Conservation (phyloP, 2,113 vertebrate genomes). For the Silurus asotus region DNA sequence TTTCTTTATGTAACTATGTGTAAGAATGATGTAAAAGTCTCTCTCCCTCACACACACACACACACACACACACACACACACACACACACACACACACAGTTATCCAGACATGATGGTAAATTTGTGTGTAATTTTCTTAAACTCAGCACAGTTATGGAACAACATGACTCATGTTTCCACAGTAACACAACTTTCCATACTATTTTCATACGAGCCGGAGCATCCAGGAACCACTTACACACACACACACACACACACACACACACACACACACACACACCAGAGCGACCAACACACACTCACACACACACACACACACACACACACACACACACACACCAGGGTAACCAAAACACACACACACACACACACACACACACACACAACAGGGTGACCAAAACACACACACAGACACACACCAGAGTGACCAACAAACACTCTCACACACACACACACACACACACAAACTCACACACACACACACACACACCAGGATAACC, state of each 20-base stretch:
- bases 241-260: neutral
- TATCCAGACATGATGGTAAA: neutral
- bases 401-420: too few species aligned
- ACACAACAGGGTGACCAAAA: too few species aligned
- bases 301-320: neutral
- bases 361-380: too few species aligned
- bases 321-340: neutral
- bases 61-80: neutral
- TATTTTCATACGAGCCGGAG: neutral
- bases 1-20: neutral
- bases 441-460: too few species aligned
- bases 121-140: slow-evolving; percentile 5
- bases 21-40: neutral
- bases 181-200: neutral
- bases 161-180: neutral
- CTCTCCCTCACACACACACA: neutral
- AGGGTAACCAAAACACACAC: too few species aligned
- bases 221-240: neutral
- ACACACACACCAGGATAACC: too few species aligned
- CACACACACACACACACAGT: neutral
- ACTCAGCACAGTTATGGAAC: neutral
- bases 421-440: too few species aligned
- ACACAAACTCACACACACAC: too few species aligned
- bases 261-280: neutral
- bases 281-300: too few species aligned